Conservation (phyloP, 1,140 invertebrate genomes). For the Trachymyrmex cornetzi region DNA sequence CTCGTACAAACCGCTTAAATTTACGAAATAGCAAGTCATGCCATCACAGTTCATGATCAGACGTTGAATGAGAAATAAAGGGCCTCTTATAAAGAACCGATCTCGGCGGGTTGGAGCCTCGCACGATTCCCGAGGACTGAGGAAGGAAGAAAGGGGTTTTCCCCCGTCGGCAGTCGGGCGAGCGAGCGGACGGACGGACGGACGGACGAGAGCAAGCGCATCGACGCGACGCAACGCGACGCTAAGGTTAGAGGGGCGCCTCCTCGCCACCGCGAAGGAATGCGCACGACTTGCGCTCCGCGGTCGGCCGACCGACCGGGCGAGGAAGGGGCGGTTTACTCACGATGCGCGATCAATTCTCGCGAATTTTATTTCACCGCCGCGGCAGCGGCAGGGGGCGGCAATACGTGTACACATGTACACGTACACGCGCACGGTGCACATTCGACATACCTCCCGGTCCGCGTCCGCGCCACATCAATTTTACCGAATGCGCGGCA, state of each 20-base stretch:
- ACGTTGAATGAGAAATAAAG: constrained; percentile 54
- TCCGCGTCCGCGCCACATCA: background rate
- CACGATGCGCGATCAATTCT: constrained; percentile 79
- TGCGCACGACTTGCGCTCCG: constrained; percentile 73
- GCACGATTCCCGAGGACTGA: constrained; percentile 47
- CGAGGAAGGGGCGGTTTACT: constrained; percentile 47
- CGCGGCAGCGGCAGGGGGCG: constrained; percentile 56
- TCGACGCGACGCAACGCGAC: background rate
- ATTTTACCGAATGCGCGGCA: background rate
- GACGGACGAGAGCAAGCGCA: constrained; percentile 49
- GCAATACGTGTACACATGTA: background rate
- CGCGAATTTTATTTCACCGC: constrained; percentile 81
- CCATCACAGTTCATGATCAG: constrained; percentile 71
- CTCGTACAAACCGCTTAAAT: constrained; percentile 77
- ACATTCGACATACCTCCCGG: constrained; percentile 52
- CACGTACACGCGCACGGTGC: constrained; percentile 71
- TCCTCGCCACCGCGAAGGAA: constrained; percentile 71
- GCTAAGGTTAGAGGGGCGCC: constrained; percentile 72
- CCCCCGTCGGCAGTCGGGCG: background rate
- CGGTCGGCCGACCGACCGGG: constrained; percentile 1
- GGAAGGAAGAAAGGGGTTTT: constrained; percentile 61
- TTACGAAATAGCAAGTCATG: constrained; percentile 80
- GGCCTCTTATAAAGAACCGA: constrained; percentile 7
- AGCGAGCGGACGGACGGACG: too few relatives aligned
- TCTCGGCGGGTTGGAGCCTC: constrained; percentile 26